Percentiles rank a stretch among this genome's conserved stretches.
phyloP scores from a whole-genome alignment of 2,113 vertebrate species.

The Campylomormyrus tamandua region DNA sequence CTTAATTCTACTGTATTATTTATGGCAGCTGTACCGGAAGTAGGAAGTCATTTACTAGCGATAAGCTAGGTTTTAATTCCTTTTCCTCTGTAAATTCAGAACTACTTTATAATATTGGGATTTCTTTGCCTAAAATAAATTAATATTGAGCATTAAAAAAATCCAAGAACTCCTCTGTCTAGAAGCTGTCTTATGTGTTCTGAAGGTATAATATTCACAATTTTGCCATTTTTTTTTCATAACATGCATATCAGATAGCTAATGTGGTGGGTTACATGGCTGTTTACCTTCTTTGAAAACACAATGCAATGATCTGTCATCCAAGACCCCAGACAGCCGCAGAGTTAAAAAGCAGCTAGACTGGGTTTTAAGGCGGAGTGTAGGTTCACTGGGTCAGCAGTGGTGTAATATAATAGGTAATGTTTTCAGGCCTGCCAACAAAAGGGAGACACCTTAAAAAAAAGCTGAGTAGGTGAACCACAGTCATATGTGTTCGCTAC shows the following conservation, averaged over 20 bases:
- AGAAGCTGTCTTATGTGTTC: not conserved
- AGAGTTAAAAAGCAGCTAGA: not conserved
- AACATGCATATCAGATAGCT: not conserved
- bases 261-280: not conserved
- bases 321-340: constrained; percentile 2
- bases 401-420: not conserved
- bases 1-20: not conserved
- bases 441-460: not conserved
- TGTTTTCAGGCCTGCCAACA: not conserved
- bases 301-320: not conserved
- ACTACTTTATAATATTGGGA: not conserved
- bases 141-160: not conserved
- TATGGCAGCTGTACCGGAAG: not conserved
- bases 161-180: not conserved
- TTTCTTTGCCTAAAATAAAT: not conserved
- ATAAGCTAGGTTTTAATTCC: not conserved
- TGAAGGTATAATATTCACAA: not conserved
- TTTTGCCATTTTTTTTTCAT: not conserved
- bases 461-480: not conserved
- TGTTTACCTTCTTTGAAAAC: constrained; percentile 15
- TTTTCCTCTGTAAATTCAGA: not conserved
- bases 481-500: not conserved
- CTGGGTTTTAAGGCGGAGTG: not conserved
- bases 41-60: not conserved
- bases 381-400: not conserved